A percentile compares a stretch with the other conserved stretches of the same genome.
These are phyloP conservation scores for Zosterops lateralis DNA, from an alignment of 2,113 vertebrate genomes.

Conservation along the genomic window DNA sequence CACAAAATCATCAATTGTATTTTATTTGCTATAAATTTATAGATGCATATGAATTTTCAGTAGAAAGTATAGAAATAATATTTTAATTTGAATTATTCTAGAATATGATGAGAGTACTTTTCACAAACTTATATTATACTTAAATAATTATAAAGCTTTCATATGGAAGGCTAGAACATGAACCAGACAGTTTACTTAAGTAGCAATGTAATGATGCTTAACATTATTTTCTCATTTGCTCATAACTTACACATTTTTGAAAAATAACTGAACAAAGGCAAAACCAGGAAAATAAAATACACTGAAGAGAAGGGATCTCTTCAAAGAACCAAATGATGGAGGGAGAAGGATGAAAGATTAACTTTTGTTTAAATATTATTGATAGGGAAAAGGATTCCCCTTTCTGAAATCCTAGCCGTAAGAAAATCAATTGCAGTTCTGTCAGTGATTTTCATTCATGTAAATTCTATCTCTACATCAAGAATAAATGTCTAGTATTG, in stretches of 20 bases:
- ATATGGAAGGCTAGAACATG: background rate
- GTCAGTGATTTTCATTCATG: background rate
- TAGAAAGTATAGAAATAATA: background rate
- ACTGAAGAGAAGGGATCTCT: background rate
- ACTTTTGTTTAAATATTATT: background rate
- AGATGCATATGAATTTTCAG: background rate
- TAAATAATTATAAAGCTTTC: background rate
- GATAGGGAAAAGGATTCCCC: background rate
- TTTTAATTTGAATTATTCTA: background rate
- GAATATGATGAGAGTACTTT: background rate
- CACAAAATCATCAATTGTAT: background rate
- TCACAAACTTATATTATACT: background rate
- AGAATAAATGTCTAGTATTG: background rate
- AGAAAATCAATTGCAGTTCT: background rate
- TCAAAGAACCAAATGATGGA: accelerated
- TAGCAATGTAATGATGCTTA: background rate
- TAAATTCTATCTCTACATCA: background rate
- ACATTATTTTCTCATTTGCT: background rate
- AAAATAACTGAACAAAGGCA: background rate
- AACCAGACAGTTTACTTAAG: background rate
- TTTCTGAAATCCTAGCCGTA: background rate
- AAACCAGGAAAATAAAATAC: background rate
- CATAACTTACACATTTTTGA: background rate
- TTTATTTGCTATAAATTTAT: background rate
- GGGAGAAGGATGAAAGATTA: background rate